Evolutionary conservation across 1,140 invertebrate genomes (phyloP), one percentile per base, ranked within the genome.

Genomic region (Penaeus chinensis): DNA sequence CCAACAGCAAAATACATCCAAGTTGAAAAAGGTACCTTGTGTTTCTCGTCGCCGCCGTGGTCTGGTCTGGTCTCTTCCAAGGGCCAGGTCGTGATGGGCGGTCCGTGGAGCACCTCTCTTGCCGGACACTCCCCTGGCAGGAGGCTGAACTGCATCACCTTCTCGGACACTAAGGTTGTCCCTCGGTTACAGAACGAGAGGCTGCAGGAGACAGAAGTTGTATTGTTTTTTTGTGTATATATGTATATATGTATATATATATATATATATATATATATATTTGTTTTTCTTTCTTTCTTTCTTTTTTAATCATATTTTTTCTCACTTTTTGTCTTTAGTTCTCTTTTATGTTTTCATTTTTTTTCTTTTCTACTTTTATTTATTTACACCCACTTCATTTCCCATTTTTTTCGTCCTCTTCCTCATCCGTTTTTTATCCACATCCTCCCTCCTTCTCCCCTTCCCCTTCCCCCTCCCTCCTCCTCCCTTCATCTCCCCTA

Each of bases 141-240:
- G 1, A 98, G 93, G 2, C 94, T 95, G 66, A 97, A 91, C 22
- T 95, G 94, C 0, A 96, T 94, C 0, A 96, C 93, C 74, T 94
- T 93, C 11, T 95, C 96, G 1, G 96, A 95, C 90, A 95, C 95
- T n/a, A 98, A 92, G 54, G 95, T 94, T 13, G 97, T 92, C 60
- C 94, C 94, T 90, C 95, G 94, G 66, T 95, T 95, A 91, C 96
- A 98, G 54, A 96, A 94, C 0, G 96, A 97, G 42, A 95, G 94
- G 24, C 95, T 95, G 92, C 81, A 93, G 92, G 54, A 78, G 87
- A 60, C 42, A 89, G 10, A 82, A 63, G 81, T 22, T 32, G 18
- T 71, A 16, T 62, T 18, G 8, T 37, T 20, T 27, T 4, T 32
- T 65, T 32, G 13, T 18, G 13, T 61, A 82, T 61, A 82, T 61